A percentile compares a stretch with the other conserved stretches of the same genome.
Conservation (phyloP, 1,140 invertebrate genomes). For the Dinoponera quadriceps region DNA sequence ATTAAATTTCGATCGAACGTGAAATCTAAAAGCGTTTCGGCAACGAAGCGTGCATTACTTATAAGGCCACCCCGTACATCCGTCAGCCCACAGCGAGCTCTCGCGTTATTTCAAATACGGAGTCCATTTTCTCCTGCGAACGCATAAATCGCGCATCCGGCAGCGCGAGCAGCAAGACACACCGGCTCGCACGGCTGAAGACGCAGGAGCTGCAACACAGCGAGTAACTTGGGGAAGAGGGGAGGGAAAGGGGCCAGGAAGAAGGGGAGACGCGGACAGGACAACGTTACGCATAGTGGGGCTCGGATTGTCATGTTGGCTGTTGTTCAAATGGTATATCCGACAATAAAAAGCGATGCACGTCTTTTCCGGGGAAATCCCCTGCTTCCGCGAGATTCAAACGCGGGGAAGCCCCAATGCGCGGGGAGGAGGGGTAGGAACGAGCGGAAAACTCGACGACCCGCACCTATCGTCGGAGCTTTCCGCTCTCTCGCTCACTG, state of each 20-base stretch:
- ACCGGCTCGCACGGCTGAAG: slow-evolving; percentile 30
- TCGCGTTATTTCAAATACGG: slow-evolving; percentile 20
- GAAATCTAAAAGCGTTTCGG: slow-evolving; percentile 18
- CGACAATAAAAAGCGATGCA: slow-evolving; percentile 82
- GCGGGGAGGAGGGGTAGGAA: slow-evolving; percentile 18
- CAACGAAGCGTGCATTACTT: slow-evolving; percentile 3
- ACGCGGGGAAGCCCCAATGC: slow-evolving; percentile 69
- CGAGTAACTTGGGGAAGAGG: neutral
- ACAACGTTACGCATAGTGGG: slow-evolving; percentile 54
- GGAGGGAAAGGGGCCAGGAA: neutral
- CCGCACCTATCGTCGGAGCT: slow-evolving; percentile 66
- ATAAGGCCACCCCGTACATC: slow-evolving; percentile 7
- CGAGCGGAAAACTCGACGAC: slow-evolving; percentile 71
- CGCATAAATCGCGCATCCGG: slow-evolving; percentile 7
- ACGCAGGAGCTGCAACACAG: slow-evolving; percentile 7
- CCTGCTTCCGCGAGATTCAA: slow-evolving; percentile 79
- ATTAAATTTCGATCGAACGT: slow-evolving; percentile 29
- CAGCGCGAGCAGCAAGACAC: slow-evolving; percentile 11
- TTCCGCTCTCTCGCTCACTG: slow-evolving; percentile 65
- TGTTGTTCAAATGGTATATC: slow-evolving; percentile 83
- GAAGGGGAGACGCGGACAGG: slow-evolving; percentile 26
- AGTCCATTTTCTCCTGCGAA: slow-evolving; percentile 2
- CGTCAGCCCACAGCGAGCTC: neutral
- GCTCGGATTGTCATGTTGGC: slow-evolving; percentile 80
- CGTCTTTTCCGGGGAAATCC: slow-evolving; percentile 78